These are phyloP conservation scores for Lithophane semibrunnea DNA, from an alignment of 2,888 invertebrate genomes.

Conservation along the genomic window DNA sequence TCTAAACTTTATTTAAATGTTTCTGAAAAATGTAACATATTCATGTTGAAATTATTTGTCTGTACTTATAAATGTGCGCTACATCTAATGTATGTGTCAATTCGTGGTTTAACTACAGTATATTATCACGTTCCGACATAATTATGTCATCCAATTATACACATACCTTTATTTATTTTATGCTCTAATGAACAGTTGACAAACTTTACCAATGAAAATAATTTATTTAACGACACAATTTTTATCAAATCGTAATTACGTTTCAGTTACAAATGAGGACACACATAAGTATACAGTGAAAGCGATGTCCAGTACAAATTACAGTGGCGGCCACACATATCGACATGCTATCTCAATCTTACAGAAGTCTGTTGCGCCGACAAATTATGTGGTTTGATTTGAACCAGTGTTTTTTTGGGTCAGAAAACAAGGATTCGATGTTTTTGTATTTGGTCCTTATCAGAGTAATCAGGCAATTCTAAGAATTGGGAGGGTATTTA, in stretches of 20 bases:
- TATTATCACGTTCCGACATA: neutral
- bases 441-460: neutral
- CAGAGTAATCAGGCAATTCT: neutral
- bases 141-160: neutral
- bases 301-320: slow-evolving; percentile 30
- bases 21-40: neutral
- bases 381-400: slow-evolving; percentile 35
- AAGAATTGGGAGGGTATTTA: neutral
- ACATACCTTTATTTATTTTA: neutral
- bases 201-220: slow-evolving; percentile 11
- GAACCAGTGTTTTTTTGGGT: slow-evolving; percentile 1
- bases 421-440: neutral
- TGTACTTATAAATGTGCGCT: neutral
- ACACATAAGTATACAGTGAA: slow-evolving; percentile 27
- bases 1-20: no score
- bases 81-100: neutral
- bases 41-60: neutral
- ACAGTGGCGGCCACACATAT: slow-evolving; percentile 38
- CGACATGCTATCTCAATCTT: slow-evolving; percentile 37
- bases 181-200: slow-evolving; percentile 3
- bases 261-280: slow-evolving; percentile 31
- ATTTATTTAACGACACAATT: slow-evolving; percentile 11
- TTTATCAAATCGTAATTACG: slow-evolving; percentile 23
- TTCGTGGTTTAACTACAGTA: neutral
- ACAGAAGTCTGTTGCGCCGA: slow-evolving; percentile 4